These are phyloP conservation scores for Toxonevra muliebris DNA, from an alignment of 2,888 invertebrate species.

Conservation along the genomic window DNA sequence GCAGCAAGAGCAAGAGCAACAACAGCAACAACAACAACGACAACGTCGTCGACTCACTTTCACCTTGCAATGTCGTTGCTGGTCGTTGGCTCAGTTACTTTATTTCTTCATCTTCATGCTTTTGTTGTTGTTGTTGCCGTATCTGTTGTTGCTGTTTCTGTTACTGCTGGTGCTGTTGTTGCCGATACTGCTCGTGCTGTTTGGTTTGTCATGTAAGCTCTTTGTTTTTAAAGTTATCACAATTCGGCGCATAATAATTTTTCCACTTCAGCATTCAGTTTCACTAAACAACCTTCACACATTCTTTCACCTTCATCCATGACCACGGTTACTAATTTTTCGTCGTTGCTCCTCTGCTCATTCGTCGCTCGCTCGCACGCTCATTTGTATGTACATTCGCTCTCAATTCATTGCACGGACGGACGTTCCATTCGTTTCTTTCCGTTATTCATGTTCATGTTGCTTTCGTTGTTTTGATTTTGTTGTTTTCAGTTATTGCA, in stretches of 20 bases:
- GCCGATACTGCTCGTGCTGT: neutral
- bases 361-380: neutral
- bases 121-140: slow-evolving; percentile 7
- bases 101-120: slow-evolving; percentile 26
- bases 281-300: slow-evolving; percentile 64
- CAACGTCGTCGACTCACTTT: slow-evolving; percentile 58
- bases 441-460: slow-evolving; percentile 11
- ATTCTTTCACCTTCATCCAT: slow-evolving; percentile 63
- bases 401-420: slow-evolving; percentile 23
- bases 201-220: neutral
- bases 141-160: slow-evolving; percentile 31
- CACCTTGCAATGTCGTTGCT: slow-evolving; percentile 65
- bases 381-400: slow-evolving; percentile 17
- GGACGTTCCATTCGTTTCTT: slow-evolving; percentile 23
- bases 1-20: slow-evolving; percentile 14
- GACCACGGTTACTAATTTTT: slow-evolving; percentile 62
- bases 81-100: slow-evolving; percentile 61
- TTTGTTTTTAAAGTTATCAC: slow-evolving; percentile 26
- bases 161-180: slow-evolving; percentile 29
- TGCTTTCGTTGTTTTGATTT: neutral
- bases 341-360: slow-evolving; percentile 20
- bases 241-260: slow-evolving; percentile 29
- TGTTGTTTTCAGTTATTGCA: neutral
- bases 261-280: slow-evolving; percentile 40
- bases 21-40: slow-evolving; percentile 36